Evolutionary conservation across 2,113 vertebrate genomes (phyloP), one percentile per base, ranked within the genome.

Genomic region (Pao palembangensis): DNA sequence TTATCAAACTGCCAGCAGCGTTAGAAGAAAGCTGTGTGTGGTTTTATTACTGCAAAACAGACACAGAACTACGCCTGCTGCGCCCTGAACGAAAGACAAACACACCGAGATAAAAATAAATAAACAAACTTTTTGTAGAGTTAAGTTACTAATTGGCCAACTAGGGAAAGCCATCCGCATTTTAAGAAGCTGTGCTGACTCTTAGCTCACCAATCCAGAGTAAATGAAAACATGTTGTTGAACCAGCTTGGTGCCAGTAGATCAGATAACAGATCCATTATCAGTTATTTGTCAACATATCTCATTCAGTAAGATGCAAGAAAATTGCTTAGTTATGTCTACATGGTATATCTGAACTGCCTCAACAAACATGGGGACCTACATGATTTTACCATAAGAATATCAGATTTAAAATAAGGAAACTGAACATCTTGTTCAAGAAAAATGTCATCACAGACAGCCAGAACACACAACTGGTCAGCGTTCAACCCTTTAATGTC

Each of bases 131-230:
- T 81, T 77, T 85, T 87, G 64, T 73, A 80, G 51, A 78, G 73
- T 71, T 81, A 66, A 82, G 76, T 83, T 82, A 85, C 87, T 91
- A 90, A 91, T 90, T 90, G 82, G 79, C 80, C 84, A 83, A 88
- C 87, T 71, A 88, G 87, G 88, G 87, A 87, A 85, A 84, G 83
- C 71, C 76, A 85, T 87, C 80, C 85, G 74, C 68, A 81, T 88
- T 85, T 84, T 80, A 84, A 88, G 82, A 81, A 55, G 63, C 58
- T 61, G 68, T 56, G 54, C 47, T 81, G 76, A 51, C 75, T 66
- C 64, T 83, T 88, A 74, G 79, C 82, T 75, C 62, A 71, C 75
- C 81, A 7, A 38, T 82, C 61, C 59, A 70, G 66, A 84, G 81
- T 17, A 8, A 47, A 47, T 23, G 75, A 83, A 83, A 83, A 76